Evolutionary conservation across 1,140 invertebrate species (phyloP).

Genomic region (Hermetia illucens): DNA sequence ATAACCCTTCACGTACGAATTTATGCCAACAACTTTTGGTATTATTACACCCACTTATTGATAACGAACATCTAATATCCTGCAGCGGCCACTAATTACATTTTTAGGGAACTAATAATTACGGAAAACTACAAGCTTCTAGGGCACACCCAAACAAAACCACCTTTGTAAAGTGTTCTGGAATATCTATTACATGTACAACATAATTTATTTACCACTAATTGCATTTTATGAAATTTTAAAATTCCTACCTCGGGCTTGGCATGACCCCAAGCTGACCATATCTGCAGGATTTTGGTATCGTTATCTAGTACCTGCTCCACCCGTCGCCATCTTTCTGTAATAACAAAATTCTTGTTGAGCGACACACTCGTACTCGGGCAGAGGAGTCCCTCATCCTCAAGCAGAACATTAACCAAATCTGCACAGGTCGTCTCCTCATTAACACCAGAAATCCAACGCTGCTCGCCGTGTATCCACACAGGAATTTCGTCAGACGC

Average conservation of each 20-base stretch:
- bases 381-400: constrained; percentile 23
- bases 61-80: too few relatives aligned
- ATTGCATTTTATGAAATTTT: constrained; percentile 2
- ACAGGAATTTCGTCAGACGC: constrained; percentile 53
- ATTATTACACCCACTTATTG: too few relatives aligned
- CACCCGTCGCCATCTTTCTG: constrained; percentile 49
- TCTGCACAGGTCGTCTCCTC: constrained; percentile 63
- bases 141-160: too few relatives aligned
- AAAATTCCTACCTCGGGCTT: constrained; percentile 43
- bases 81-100: too few relatives aligned
- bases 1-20: too few relatives aligned
- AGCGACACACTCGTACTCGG: constrained; percentile 10
- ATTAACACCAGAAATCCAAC: constrained; percentile 64
- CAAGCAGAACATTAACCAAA: constrained; percentile 51
- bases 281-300: constrained; percentile 55
- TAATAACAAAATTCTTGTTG: constrained; percentile 38
- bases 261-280: constrained; percentile 59
- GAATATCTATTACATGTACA: too few relatives aligned
- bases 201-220: too few relatives aligned
- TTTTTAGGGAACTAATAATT: too few relatives aligned
- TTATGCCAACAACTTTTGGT: too few relatives aligned
- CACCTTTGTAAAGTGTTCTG: too few relatives aligned
- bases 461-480: constrained; percentile 55
- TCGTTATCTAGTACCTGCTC: constrained; percentile 52
- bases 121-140: too few relatives aligned